A percentile compares a stretch with the other conserved stretches of the same genome.
phyloP scores from a whole-genome alignment of 1,140 invertebrate genomes.

The Rhyacophila brunnea region DNA sequence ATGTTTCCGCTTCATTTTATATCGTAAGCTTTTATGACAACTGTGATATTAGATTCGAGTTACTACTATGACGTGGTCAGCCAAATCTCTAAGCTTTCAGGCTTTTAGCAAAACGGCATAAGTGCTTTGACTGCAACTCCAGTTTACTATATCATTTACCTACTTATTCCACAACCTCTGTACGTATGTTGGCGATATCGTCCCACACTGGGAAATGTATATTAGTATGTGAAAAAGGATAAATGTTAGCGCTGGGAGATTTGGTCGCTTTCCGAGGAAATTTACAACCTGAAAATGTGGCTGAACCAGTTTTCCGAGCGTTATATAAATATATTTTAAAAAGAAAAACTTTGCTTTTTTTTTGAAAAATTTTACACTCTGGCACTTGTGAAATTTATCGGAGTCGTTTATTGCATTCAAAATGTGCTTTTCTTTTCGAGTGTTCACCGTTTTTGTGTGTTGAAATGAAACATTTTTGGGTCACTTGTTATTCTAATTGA shows the following conservation, averaged over 20 bases:
- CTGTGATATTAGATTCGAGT: neutral
- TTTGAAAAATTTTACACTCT: conserved; percentile 4
- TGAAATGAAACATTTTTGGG: too few species aligned
- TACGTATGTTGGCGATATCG: too few species aligned
- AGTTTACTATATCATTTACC: too few species aligned
- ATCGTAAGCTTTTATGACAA: neutral
- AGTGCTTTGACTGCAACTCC: neutral
- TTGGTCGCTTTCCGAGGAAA: neutral
- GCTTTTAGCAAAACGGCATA: neutral
- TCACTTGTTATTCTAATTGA: too few species aligned
- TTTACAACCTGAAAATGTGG: neutral
- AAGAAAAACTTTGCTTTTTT: neutral
- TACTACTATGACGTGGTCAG: conserved; percentile 2
- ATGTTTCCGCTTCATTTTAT: too few species aligned
- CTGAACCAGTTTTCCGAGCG: neutral
- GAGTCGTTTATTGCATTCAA: conserved; percentile 13
- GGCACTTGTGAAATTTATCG: conserved; percentile 8
- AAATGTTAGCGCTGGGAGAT: neutral
- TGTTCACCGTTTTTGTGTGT: too few species aligned
- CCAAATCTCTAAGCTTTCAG: conserved; percentile 7
- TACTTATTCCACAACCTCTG: too few species aligned
- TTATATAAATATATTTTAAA: neutral
- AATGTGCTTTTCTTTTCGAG: neutral
- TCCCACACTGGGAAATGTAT: too few species aligned
- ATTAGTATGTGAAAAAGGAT: too few species aligned